Evolutionary conservation across 2,113 vertebrate species (phyloP).

Genomic region (Xiphorhynchus elegans): DNA sequence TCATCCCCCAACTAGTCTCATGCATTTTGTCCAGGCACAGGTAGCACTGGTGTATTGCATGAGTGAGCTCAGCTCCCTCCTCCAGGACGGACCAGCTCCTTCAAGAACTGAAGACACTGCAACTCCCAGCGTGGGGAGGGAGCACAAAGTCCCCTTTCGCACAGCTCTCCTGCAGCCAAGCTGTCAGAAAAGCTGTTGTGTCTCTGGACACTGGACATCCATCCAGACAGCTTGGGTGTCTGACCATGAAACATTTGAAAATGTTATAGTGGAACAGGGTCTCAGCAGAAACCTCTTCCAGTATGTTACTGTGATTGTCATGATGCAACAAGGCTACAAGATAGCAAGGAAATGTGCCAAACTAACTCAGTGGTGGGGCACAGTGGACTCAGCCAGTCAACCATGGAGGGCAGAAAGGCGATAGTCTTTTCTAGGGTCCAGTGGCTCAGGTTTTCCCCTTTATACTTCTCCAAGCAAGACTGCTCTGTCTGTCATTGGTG

Average conservation of each 20-base stretch:
- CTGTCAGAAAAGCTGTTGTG: neutral
- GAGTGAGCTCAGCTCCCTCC: neutral
- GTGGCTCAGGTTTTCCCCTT: neutral
- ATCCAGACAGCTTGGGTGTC: neutral
- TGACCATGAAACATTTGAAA: neutral
- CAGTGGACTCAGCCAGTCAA: neutral
- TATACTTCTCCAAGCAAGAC: neutral
- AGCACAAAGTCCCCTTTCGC: neutral
- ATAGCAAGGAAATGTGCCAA: neutral
- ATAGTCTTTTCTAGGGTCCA: neutral
- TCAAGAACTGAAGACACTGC: neutral
- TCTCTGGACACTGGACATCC: fast-evolving
- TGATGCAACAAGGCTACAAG: neutral
- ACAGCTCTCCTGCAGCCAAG: neutral
- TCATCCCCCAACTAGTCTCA: fast-evolving
- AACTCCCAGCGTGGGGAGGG: neutral
- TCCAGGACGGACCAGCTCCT: neutral
- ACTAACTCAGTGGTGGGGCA: neutral
- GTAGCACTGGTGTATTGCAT: neutral
- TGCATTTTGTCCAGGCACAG: neutral
- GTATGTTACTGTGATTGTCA: fast-evolving
- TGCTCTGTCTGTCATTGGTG: neutral
- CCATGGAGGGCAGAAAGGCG: neutral
- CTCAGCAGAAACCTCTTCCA: neutral
- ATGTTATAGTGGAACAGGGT: neutral